Evolutionary conservation across 2,888 invertebrate species (phyloP), one percentile per base, ranked within the genome.

Genomic region (Bhutanitis thaidina): DNA sequence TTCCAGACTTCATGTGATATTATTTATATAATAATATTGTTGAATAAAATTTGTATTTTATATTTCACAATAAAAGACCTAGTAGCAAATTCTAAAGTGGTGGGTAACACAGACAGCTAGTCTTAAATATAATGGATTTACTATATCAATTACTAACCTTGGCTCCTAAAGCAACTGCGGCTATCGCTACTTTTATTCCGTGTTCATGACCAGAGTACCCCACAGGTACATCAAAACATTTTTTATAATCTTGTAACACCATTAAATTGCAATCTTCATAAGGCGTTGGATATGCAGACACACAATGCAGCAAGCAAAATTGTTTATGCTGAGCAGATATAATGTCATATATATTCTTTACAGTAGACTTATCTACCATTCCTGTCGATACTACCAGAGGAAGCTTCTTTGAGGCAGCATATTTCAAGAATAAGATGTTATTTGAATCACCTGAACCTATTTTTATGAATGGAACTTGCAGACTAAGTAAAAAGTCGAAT

Each of bases 381-480:
- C 96, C 95, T 13, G 95, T 95, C 0, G 96, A 96, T 63, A 96
- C 92, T 12, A 96, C 86, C 0, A 96, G 80, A 0, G 95, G 94
- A 10, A 92, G 79, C 2, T 90, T 77, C 53, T 90, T 89, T 30
- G 88, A 82, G 0, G 94, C 93, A 1, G 95, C 94, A 66, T 93
- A 91, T 64, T 92, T 90, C 16, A 96, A 77, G 51, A 95, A 81
- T 7, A 91, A 82, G 46, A 93, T 90, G 71, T 96, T 96, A 73
- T 95, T 94, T 0, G 94, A 92, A 80, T 96, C 96, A 0, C 96
- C 96, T 0, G 96, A 96, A 2, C 96, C 96, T 63, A 96, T 94
- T 90, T 96, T 96, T 57, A 96, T 92, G 71, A 95, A 96, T 1
- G 96, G 95, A 1, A 94, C 92, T 59, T 92, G 85, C 36, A 95